Conservation (phyloP, 1,140 invertebrate species). For the Euwallacea fornicatus region DNA sequence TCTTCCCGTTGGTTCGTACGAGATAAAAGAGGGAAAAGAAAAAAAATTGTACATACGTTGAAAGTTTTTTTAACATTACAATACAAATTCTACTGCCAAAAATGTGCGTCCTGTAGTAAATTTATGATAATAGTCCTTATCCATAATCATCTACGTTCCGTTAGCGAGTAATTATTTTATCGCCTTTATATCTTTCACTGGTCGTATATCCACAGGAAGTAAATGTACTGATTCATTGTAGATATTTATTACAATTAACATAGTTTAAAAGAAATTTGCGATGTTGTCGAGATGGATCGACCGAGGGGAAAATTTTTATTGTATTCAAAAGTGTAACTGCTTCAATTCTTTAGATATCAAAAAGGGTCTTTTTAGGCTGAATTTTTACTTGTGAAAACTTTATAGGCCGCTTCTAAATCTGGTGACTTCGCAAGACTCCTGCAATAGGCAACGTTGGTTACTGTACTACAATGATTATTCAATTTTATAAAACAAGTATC, state of each 20-base stretch:
- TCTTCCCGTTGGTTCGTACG: no score
- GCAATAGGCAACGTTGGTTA: no score
- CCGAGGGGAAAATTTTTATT: not conserved
- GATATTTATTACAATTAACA: not conserved
- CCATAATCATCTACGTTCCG: not conserved
- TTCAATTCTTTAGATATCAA: not conserved
- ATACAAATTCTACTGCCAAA: no score
- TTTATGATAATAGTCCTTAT: no score
- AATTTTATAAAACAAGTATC: no score
- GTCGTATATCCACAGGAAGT: slow-evolving; percentile 12
- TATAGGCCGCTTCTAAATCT: no score
- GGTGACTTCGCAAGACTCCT: no score
- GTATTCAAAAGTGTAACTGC: not conserved
- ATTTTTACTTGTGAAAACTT: not conserved
- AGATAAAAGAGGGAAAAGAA: no score
- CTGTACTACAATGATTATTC: no score
- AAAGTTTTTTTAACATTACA: no score
- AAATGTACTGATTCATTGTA: not conserved
- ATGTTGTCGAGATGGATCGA: not conserved
- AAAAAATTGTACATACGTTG: no score
- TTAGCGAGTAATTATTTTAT: slow-evolving; percentile 11
- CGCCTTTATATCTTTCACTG: slow-evolving; percentile 6
- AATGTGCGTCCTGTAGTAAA: no score
- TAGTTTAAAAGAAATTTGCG: not conserved
- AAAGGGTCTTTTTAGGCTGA: not conserved